Conservation (phyloP, 2,113 vertebrate genomes). For the Coracopsis vasa region DNA sequence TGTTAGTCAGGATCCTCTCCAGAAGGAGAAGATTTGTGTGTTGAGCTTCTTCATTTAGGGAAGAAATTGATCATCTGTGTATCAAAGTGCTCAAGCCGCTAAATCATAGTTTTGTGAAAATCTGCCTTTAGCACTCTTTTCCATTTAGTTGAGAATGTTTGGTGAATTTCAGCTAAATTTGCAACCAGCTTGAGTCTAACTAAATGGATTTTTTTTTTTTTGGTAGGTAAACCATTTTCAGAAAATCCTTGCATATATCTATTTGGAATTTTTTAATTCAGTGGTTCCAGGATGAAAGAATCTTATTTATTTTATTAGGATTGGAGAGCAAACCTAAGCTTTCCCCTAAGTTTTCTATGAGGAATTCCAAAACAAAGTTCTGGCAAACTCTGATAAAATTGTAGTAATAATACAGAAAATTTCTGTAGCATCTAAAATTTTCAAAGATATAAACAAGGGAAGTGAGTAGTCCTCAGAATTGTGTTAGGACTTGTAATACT, state of each 20-base stretch:
- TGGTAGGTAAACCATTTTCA: background rate
- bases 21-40: background rate
- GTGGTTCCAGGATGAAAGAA: background rate
- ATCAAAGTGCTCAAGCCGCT: background rate
- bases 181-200: background rate
- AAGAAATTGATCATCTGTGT: background rate
- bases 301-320: background rate
- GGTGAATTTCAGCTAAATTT: background rate
- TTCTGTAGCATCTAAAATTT: background rate
- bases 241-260: background rate
- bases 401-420: background rate
- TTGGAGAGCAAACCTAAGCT: background rate
- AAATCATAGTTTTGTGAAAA: background rate
- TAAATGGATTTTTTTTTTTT: background rate
- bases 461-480: background rate
- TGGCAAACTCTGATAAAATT: background rate
- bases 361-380: background rate
- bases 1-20: background rate
- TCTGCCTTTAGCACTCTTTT: background rate
- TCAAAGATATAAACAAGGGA: background rate
- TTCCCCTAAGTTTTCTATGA: background rate
- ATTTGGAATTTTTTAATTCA: background rate
- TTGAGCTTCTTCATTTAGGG: background rate
- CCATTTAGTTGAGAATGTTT: background rate
- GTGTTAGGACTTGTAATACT: background rate